Evolutionary conservation across 2,888 invertebrate genomes (phyloP), one percentile per base, ranked within the genome.

Genomic region (Mythimna vitellina): DNA sequence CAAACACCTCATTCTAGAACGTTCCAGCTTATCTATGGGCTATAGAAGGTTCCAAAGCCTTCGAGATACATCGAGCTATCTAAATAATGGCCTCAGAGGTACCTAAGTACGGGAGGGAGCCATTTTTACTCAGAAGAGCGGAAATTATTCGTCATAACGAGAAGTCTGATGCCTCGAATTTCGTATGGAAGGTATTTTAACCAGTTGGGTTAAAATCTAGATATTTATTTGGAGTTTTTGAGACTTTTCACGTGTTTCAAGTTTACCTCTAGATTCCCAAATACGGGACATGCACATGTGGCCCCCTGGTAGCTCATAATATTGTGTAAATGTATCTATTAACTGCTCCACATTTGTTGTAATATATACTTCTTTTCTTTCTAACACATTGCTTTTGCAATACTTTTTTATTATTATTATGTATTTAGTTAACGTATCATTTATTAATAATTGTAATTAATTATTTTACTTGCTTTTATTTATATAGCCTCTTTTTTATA

Each of bases 141-240:
- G 84, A 85, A 83, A 85, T 85, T 85, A 83, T 78, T 58, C 63
- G 58, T 65, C 75, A 73, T 79, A 69, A 76, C 60, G 68, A 72
- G 14, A 12, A 46, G 42, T 58, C 62, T 66, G 72, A 70, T 63
- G 67, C 61, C 67, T 65, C 22, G 70, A 76, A 70, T 66, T 81
- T 76, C 65, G 64, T 57, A 65, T 35, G 35, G 63, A 77, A 64
- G 10, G 29, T 77, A 73, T 72, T 75, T 70, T 62, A 10, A 57
- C 9, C 46, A 5, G 60, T 56, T 9, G 60, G n/a, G 64, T 61
- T 65, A 5, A 58, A 58, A 68, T 81, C 62, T 68, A 53, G 58
- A 57, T 25, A 29, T 17, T 46, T 51, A 20, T 49, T 42, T 25
- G 0, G 6, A 0, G 22, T 29, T 51, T 42, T 17, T 25, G 4